Base-by-base conservation (phyloP, 2,888 invertebrate species). In the Agonopterix heracliana region DNA sequence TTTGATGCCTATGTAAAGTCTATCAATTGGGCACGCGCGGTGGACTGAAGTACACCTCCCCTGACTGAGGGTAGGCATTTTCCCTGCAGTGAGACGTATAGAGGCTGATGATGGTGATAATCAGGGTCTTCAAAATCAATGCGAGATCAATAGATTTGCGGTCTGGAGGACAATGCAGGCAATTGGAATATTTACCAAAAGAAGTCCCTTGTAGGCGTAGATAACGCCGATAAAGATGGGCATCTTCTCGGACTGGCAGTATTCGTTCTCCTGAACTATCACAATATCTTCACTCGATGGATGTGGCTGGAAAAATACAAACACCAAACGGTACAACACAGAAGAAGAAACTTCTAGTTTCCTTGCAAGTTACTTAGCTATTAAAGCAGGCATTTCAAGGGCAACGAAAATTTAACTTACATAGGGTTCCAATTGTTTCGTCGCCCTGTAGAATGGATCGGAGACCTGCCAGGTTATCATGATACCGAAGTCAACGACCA, bases 381-480 rank as follows among this genome's bases (percentile, higher is more conserved):
- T n/a, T n/a, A n/a, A n/a, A n/a, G n/a, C n/a, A n/a, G n/a, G n/a
- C n/a, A n/a, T n/a, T n/a, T n/a, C n/a, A n/a, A 35, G 35, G n/a
- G n/a, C 5, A 10, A n/a, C 10, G 9, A 17, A 48, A 41, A 17
- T 14, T 34, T 3, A 43, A 89, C 93, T 92, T 87, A 98, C 98
- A 78, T 95, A 94, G 45, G 96, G 94, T 63, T 96, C 95, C 88
- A 98, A 92, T 68, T 94, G 93, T 71, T 97, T 97, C 0, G 96
- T 97, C 54, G 95, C 95, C 46, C 97, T 88, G 76, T 95, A 97
- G 83, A 97, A 97, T 0, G 98, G 98, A 81, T 98, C 98, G 0
- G 98, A 93, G 48, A 98, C 91, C 76, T 98, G 98, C 99, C 99
- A 99, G 1, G 97, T 96, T 2, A 95, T 95, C 92, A 99, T 96